Evolutionary conservation across 2,888 invertebrate species (phyloP), one percentile per base, ranked within the genome.

Genomic region (Empis livida): DNA sequence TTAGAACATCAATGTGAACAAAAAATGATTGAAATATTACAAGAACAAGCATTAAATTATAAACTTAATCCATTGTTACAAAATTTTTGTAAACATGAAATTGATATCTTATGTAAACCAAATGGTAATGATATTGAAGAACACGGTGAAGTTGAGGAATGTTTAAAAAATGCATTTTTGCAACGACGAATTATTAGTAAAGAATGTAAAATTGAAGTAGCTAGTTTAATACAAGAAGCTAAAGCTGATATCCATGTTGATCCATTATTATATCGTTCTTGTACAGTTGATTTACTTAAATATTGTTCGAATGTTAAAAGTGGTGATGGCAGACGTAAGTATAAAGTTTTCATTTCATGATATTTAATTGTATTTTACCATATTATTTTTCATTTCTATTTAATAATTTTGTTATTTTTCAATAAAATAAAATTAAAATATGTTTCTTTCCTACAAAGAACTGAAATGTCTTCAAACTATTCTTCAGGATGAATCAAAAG

Each of bases 231-330:
- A 54, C 87, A 90, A 59, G 88, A 90, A 64, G 82, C 86, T 1
- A 83, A 87, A 62, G 88, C 92, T 0, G 97, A 99, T 66, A 92
- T 99, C 52, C 89, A 96, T 56, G 88, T 91, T 2, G 97, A 99
- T 72, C 95, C 95, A 0, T 68, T 92, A 43, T 71, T 99, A 49
- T 88, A 93, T 64, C 76, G 84, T 53, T 87, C 91, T 0, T 99
- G 97, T 64, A 80, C 85, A 10, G 71, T 84, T 16, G 96, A 97
- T 69, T 73, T 90, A 51, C 70, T 82, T 42, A 84, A 84, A 59
- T 85, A 81, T 63, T 91, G 91, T 61, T 79, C 79, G 54, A 79
- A 82, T 59, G 73, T 94, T 20, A 79, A 82, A 43, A 84, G 87
- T 63, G 96, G 96, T 46, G 87, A 89, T 61, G 94, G 96, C 53